phyloP scores from a whole-genome alignment of 2,888 invertebrate species.

The Meteorus colon region DNA sequence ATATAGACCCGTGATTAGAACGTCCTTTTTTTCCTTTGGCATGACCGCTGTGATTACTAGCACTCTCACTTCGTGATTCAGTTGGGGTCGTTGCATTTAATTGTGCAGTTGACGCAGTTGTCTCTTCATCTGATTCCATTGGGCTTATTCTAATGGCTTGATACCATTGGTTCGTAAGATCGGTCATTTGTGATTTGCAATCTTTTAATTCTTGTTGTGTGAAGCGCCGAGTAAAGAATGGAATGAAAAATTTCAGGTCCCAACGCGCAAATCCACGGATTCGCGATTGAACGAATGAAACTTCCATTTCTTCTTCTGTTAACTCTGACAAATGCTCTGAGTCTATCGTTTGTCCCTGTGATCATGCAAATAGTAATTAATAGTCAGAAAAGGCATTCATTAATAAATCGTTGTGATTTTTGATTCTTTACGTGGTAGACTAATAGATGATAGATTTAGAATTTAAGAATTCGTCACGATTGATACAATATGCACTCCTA shows the following conservation, averaged over 20 bases:
- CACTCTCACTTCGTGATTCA: slow-evolving; percentile 55
- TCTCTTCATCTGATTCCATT: slow-evolving; percentile 87
- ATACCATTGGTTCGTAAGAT: slow-evolving; percentile 97
- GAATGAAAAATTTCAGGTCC: slow-evolving; percentile 94
- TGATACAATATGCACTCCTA: too few species aligned
- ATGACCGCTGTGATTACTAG: slow-evolving; percentile 46
- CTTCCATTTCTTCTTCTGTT: slow-evolving; percentile 94
- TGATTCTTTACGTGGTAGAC: too few species aligned
- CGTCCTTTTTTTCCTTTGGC: slow-evolving; percentile 57
- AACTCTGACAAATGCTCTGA: slow-evolving; percentile 94
- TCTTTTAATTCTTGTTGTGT: slow-evolving; percentile 96
- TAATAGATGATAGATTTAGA: too few species aligned
- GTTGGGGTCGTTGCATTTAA: slow-evolving; percentile 58
- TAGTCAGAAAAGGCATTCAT: neutral
- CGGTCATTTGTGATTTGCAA: slow-evolving; percentile 97
- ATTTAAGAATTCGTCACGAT: too few species aligned
- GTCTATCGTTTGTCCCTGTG: slow-evolving; percentile 89
- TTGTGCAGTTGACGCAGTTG: slow-evolving; percentile 67
- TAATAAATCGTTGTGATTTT: too few species aligned
- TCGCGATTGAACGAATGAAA: slow-evolving; percentile 86
- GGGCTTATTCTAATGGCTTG: slow-evolving; percentile 94
- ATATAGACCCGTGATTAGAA: slow-evolving; percentile 69
- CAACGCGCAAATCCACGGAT: slow-evolving; percentile 91
- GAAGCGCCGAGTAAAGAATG: slow-evolving; percentile 96
- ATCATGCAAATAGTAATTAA: slow-evolving; percentile 22